Base-by-base conservation (phyloP, 1,140 invertebrate genomes). In the Coptotermes formosanus region DNA sequence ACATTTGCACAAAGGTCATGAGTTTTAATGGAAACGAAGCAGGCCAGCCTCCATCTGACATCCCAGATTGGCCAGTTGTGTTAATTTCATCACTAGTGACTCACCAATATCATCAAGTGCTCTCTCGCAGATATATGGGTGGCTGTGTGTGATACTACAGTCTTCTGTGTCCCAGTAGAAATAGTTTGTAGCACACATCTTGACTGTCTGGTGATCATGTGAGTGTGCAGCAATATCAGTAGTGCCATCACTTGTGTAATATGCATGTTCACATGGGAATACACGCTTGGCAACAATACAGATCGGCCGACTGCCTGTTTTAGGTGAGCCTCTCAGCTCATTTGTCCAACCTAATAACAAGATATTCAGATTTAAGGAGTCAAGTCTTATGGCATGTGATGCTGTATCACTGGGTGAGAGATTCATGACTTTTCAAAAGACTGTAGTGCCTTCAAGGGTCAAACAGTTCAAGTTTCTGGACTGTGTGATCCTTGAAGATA, bases 151-250 rank as follows among this genome's bases (percentile, higher is more conserved):
- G 43, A 90, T 90, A 21, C 88, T 87, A 86, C 93, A 93, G 86
- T 93, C 91, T 82, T 92, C 92, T 9, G 89, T 87, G 32, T 92
- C 91, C 93, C 93, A 93, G 87, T 92, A 93, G 89, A 91, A 93
- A 86, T 93, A 93, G 88, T 93, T 92, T 38, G 92, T 88, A 12
- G 87, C 87, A 86, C 91, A 92, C n/a, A 87, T 55, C 7, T 81
- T 82, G 43, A 9, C 64, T 8, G 23, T 32, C 23, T 19, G 25
- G 14, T 87, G 38, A 12, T 86, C 55, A 19, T 85, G 86, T n/a
- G 64, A n/a, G 14, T 75, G 9, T n/a, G n/a, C n/a, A 2, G 0
- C n/a, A 16, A 55, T 21, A 14, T 75, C 64, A 75, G 25, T 43
- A 43, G 30, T 32, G 32, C 7, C 82, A 75, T 75, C 64, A 45